Evolutionary conservation across 1,140 invertebrate species (phyloP).

Genomic region (Pemphigus obesinymphae): DNA sequence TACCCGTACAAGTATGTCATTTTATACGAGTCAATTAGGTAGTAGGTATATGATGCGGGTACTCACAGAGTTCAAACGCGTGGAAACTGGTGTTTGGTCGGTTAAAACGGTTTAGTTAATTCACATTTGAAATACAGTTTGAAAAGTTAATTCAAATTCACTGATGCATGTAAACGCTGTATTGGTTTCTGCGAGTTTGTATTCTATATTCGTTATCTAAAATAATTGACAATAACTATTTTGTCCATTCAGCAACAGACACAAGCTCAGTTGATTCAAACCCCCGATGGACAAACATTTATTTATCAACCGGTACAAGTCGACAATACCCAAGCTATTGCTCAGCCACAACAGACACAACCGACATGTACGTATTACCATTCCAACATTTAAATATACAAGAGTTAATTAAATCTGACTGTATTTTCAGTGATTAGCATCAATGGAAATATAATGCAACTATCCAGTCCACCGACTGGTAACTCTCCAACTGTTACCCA

Average conservation of each 20-base stretch:
- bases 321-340: slow-evolving; percentile 56
- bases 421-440: slow-evolving; percentile 62
- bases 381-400: not conserved
- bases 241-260: slow-evolving; percentile 57
- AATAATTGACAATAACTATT: not conserved
- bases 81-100: too few species aligned
- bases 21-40: too few species aligned
- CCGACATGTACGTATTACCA: slow-evolving; percentile 54
- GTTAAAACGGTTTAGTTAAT: too few species aligned
- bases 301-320: slow-evolving; percentile 75
- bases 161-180: too few species aligned
- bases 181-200: not conserved
- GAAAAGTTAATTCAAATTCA: too few species aligned
- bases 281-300: slow-evolving; percentile 87
- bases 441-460: slow-evolving; percentile 68
- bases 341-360: slow-evolving; percentile 57
- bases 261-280: slow-evolving; percentile 77
- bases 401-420: not conserved
- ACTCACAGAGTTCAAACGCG: too few species aligned
- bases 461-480: slow-evolving; percentile 51
- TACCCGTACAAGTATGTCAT: not conserved
- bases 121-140: too few species aligned
- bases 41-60: too few species aligned
- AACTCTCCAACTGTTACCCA: slow-evolving; percentile 51
- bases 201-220: not conserved